phyloP scores from a whole-genome alignment of 1,140 invertebrate genomes.

The Eumaeus atala region DNA sequence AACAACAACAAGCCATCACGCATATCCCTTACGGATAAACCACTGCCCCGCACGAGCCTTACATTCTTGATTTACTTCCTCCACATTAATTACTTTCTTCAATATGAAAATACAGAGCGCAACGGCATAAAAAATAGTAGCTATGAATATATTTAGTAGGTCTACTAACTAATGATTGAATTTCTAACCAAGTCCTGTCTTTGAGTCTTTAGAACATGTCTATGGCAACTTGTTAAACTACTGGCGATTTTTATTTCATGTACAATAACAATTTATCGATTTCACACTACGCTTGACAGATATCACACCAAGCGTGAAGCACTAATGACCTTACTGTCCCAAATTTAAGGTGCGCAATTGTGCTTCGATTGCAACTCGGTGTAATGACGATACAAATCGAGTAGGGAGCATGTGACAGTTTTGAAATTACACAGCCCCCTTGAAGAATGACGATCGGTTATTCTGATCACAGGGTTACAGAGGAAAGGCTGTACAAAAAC shows the following conservation, averaged over 20 bases:
- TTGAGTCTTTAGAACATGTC: too few species aligned
- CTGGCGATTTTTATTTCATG: constrained; percentile 22
- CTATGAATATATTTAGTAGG: too few species aligned
- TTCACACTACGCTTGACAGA: background rate
- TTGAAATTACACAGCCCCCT: constrained; percentile 37
- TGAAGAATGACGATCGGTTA: constrained; percentile 39
- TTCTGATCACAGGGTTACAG: constrained; percentile 24
- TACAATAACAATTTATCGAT: constrained; percentile 30
- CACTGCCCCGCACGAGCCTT: too few species aligned
- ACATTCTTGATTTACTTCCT: too few species aligned
- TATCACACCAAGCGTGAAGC: too few species aligned
- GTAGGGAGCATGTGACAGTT: constrained; percentile 41
- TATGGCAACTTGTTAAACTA: background rate
- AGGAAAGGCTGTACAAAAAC: constrained; percentile 25
- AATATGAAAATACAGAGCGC: too few species aligned
- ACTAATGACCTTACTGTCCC: constrained; percentile 6
- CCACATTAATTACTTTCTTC: too few species aligned
- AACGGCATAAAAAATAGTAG: too few species aligned
- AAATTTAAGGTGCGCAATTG: constrained; percentile 19
- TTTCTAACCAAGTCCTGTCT: too few species aligned
- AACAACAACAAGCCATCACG: too few species aligned
- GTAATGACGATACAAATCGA: constrained; percentile 37
- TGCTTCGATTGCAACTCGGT: background rate
- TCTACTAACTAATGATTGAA: too few species aligned
- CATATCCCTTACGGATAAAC: too few species aligned